Base-by-base conservation (phyloP, 2,888 invertebrate genomes). In the Xanthostigma xanthostigma region DNA sequence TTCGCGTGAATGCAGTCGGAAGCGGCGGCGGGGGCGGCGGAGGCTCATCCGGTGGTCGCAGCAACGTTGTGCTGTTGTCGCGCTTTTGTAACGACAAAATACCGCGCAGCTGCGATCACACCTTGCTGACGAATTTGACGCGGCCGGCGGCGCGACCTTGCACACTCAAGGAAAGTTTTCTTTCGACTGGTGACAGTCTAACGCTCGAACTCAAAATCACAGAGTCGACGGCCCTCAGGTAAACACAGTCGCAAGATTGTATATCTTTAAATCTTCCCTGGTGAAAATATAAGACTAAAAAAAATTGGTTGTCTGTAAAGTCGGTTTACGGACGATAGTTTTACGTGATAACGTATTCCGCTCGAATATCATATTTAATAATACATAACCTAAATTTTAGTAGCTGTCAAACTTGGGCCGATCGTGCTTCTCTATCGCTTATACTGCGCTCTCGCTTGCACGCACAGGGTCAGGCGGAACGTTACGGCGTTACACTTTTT, bases 141-240 rank as follows among this genome's bases (percentile, higher is more conserved):
- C 57, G 66, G 44, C 71, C 66, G 56, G 78, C 81, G 13, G 78
- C 81, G 14, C 74, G 89, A 50, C 88, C 88, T 0, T 90, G 90
- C 60, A 77, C 81, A 0, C 72, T 84, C 34, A 79, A 83, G 8
- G 90, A 90, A 63, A 88, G 89, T 65, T 90, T 84, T 63, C 73
- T 90, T 11, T 88, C 89, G 4, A 79, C 84, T 53, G 84, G 84
- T 49, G 87, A 84, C 64, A 83, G 82, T 46, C 73, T 88, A 57
- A 89, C 87, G 13, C 71, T 89, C 55, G 89, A 89, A 64, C 69
- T 90, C 57, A 79, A 80, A 59, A 72, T 86, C 59, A 78, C 82
- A 11, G 87, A 91, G 65, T 86, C 88, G 39, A 89, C 91, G 0
- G 87, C 87, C 39, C 73, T 91, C 50, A 84, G 86, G 88, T 83